A percentile compares a stretch with the other conserved stretches of the same genome.
These are phyloP conservation scores for Drepana arcuata DNA, from an alignment of 1,140 invertebrate species.

Conservation along the genomic window DNA sequence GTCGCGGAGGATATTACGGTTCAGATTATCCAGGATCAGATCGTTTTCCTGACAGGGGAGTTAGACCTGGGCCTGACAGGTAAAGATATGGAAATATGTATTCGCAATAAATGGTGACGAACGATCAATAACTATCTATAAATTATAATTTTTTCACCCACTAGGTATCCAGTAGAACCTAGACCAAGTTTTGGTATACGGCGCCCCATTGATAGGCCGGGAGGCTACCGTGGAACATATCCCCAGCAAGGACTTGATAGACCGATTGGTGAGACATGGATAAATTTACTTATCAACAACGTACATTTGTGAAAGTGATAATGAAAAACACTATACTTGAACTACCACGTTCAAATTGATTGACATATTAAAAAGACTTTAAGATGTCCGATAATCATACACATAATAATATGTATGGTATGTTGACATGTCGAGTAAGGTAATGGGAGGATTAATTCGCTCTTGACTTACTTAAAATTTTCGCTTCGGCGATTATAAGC, in stretches of 20 bases:
- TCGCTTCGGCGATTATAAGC: too few species aligned
- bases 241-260: constrained; percentile 43
- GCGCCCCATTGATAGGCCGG: constrained; percentile 48
- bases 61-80: constrained; percentile 47
- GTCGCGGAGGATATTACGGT: constrained; percentile 56
- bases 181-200: constrained; percentile 46
- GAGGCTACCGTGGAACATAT: constrained; percentile 51
- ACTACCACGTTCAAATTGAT: too few species aligned
- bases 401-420: too few species aligned
- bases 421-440: too few species aligned
- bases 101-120: neutral
- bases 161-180: constrained; percentile 57
- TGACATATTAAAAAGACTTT: too few species aligned
- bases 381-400: too few species aligned
- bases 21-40: constrained; percentile 39
- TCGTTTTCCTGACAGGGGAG: constrained; percentile 50
- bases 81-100: constrained; percentile 13
- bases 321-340: too few species aligned
- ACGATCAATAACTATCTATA: constrained; percentile 1
- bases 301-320: neutral
- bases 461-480: too few species aligned
- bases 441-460: too few species aligned
- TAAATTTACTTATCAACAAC: neutral
- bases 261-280: constrained; percentile 43
- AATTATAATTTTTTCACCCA: constrained; percentile 5